A percentile compares a stretch with the other conserved stretches of the same genome.
Evolutionary conservation across 2,113 vertebrate genomes (phyloP).

Genomic region (Pedetes capensis): DNA sequence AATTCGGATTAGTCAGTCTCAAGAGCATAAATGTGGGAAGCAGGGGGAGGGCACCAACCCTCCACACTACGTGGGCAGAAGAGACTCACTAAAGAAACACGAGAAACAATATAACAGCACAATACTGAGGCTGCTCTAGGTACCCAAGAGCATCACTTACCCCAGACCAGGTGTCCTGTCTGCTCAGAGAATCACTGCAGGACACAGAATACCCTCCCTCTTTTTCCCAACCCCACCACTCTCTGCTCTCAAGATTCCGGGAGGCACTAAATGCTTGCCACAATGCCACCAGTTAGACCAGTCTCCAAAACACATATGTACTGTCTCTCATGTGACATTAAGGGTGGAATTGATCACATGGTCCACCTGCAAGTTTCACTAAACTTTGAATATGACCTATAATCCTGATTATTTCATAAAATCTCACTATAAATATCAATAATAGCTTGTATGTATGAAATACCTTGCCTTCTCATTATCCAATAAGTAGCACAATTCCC

Average conservation of each 20-base stretch:
- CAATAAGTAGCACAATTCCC: background rate
- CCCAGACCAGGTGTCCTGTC: background rate
- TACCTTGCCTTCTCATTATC: background rate
- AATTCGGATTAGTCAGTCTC: constrained; percentile 52
- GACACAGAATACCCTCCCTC: background rate
- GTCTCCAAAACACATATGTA: background rate
- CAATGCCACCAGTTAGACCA: background rate
- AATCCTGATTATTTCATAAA: background rate
- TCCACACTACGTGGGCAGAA: background rate
- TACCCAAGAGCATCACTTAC: background rate
- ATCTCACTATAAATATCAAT: constrained; percentile 13
- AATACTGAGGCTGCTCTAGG: background rate
- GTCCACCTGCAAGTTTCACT: background rate
- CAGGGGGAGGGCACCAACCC: background rate
- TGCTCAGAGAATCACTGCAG: background rate
- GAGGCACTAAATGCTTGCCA: background rate
- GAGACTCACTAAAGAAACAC: constrained; percentile 10
- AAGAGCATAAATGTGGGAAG: constrained; percentile 9
- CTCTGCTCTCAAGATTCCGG: background rate
- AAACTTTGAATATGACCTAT: background rate
- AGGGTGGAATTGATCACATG: background rate
- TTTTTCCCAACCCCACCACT: background rate
- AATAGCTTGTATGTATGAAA: background rate
- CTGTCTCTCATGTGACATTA: background rate
- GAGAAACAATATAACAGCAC: background rate